Evolutionary conservation across 2,888 invertebrate genomes (phyloP), one percentile per base, ranked within the genome.

Genomic region (Dryococelus australis): DNA sequence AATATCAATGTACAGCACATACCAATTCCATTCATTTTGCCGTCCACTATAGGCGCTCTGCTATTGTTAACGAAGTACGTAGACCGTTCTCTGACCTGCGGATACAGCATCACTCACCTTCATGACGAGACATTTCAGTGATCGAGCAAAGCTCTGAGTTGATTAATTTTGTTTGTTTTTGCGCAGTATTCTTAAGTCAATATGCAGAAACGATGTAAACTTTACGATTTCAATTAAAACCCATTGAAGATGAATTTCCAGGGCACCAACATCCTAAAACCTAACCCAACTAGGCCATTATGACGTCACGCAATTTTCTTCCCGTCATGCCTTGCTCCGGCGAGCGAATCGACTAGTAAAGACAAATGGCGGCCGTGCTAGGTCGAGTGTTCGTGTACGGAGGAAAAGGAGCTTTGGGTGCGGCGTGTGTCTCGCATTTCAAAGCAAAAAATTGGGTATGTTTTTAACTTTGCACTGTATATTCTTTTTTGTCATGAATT

Each of bases 351-450:
- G 86, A 89, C 86, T 65, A 16, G 65, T 16, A 65, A 65, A n/a
- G n/a, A n/a, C n/a, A n/a, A 65, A 89, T 89, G 89, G 88, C 88
- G 65, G 88, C 86, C 65, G 78, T 88, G 12, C 51, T 88, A 43
- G 96, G 96, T 91, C 95, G 95, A 91, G 96, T 99, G 89, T 93
- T 99, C 88, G 95, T 99, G 90, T 99, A 99, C 92, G 99, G 99
- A 88, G 99, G 99, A 80, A 96, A 96, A 92, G 99, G 99, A 88
- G 99, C 99, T 85, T 94, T 99, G 87, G 99, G 99, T 85, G 96
- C 97, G 4, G 96, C 96, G 83, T 96, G 97, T 91, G 97, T 99
- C 26, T 95, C 96, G 43, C 95, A 96, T 91, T 98, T 99, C 92
- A 99, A 98, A 93, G 94, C 96, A 2, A 96, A 97, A 87, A 97